Base-by-base conservation (phyloP, 2,888 invertebrate genomes). In the Drosophila greeni region DNA sequence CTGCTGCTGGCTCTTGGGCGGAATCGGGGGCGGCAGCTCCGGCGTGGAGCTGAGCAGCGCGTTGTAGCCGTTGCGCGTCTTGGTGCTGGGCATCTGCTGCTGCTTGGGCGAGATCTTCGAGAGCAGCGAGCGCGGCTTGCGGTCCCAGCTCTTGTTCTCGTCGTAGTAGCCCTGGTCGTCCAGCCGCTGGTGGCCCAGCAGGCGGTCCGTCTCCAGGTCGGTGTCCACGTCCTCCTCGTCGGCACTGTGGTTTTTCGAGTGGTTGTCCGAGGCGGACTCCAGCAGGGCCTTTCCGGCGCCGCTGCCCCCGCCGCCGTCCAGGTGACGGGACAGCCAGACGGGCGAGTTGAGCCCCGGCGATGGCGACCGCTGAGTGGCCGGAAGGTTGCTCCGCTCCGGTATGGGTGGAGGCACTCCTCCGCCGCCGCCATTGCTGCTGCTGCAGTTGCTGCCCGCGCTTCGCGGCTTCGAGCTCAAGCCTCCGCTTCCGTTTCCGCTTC, bases 201-300 rank as follows among this genome's bases (percentile, higher is more conserved):
- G 90, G 82, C 98, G 91, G 89, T 98, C 98, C n/a, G 98, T 98
- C 90, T 98, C 98, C 78, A 98, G 92, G 88, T 99, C 98, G 0
- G 98, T 99, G 86, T 98, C 98, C 26, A 97, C 96, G 89, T 97
- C 97, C 87, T 94, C 95, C 92, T 90, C 87, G 85, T 90, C 90
- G 3, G 92, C 93, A 78, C 93, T 94, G 40, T 91, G 90, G 14
- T 91, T 92, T 88, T 93, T 94, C 37, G 91, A 90, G 20, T 90
- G 91, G 2, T 91, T 91, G 64, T 92, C 93, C 47, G 85, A 82
- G 23, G 82, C 66, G 24, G 85, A 78, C 31, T 87, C 87, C 3
- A 87, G 74, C 43, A 87, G 72, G 16, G 75, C 79, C 51, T 87
- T 87, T 0, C 54, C 54, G n/a, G 54, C 49, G 24, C 74, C 24